A percentile compares a stretch with the other conserved stretches of the same genome.
phyloP scores from a whole-genome alignment of 1,140 invertebrate species.

The Teleopsis dalmanni region DNA sequence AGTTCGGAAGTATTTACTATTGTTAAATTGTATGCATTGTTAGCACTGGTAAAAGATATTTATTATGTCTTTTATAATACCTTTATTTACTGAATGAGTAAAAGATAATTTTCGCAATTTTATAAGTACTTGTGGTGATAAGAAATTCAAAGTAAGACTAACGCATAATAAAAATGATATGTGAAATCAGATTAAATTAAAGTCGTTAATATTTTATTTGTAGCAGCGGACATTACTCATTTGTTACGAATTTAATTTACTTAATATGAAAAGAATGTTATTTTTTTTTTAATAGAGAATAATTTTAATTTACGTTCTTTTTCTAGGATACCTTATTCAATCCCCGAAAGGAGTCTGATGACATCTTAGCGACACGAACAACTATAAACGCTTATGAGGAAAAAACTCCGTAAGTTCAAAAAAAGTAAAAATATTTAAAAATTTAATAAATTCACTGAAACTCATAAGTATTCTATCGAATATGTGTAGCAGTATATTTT shows the following conservation, averaged over 20 bases:
- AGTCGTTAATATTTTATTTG: no score
- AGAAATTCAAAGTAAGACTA: no score
- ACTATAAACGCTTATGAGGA: conserved; percentile 37
- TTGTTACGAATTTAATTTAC: background rate
- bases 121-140: no score
- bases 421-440: background rate
- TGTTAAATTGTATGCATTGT: background rate
- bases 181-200: no score
- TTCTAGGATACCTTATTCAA: conserved; percentile 34
- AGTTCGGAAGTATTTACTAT: background rate
- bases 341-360: conserved; percentile 37
- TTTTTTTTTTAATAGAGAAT: background rate
- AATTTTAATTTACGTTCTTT: background rate
- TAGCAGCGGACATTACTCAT: no score
- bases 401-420: conserved; percentile 22
- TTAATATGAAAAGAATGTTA: background rate
- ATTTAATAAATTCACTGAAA: no score
- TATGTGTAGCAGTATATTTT: no score
- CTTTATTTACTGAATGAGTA: background rate
- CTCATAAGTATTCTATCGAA: no score
- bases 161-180: no score
- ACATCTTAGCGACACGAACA: conserved; percentile 27
- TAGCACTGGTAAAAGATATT: background rate
- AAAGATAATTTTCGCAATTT: no score
- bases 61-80: background rate